phyloP scores from a whole-genome alignment of 2,113 vertebrate species.

The Sisor rabdophorus region DNA sequence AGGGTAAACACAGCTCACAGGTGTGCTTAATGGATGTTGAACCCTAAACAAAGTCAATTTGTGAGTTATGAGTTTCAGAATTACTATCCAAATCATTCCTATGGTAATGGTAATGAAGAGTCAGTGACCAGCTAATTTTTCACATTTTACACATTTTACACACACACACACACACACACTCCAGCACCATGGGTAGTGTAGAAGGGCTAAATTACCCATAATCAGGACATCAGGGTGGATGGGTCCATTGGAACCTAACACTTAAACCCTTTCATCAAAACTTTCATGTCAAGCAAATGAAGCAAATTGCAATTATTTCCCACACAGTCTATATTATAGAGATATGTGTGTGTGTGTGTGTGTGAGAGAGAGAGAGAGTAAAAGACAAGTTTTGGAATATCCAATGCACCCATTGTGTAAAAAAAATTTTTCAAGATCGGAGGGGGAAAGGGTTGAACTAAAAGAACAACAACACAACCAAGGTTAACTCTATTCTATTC shows the following conservation, averaged over 20 bases:
- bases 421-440: conserved; percentile 8
- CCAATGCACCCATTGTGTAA: neutral
- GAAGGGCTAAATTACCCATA: conserved; percentile 54
- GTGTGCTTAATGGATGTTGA: conserved; percentile 28
- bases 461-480: neutral
- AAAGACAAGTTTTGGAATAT: neutral
- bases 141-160: too few relatives aligned
- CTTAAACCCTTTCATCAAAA: conserved; percentile 52
- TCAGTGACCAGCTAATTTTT: conserved; percentile 33
- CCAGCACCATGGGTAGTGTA: conserved; percentile 47
- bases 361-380: conserved; percentile 1
- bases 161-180: conserved; percentile 30
- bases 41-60: conserved; percentile 31
- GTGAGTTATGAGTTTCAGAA: conserved; percentile 41
- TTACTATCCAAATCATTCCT: conserved; percentile 34
- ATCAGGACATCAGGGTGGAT: conserved; percentile 53
- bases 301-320: conserved; percentile 52
- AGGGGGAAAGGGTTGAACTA: neutral
- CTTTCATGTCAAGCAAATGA: conserved; percentile 48
- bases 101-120: conserved; percentile 34
- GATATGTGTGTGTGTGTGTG: conserved; percentile 37
- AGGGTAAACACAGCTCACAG: conserved; percentile 26
- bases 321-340: conserved; percentile 47
- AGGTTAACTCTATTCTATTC: neutral
- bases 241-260: conserved; percentile 53